phyloP scores from a whole-genome alignment of 2,888 invertebrate species.

The Monochamus alternatus region DNA sequence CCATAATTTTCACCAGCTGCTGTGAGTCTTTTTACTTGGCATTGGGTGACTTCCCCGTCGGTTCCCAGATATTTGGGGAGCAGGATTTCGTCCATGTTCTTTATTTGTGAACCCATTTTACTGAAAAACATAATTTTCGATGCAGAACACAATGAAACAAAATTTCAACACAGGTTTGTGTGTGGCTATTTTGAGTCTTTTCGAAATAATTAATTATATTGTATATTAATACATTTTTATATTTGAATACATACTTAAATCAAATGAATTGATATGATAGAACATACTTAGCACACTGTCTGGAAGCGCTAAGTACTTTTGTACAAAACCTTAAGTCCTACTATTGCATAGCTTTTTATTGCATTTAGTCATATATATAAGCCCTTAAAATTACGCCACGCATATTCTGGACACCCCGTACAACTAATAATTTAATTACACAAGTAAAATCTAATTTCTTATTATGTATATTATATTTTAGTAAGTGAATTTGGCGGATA shows the following conservation, averaged over 20 bases:
- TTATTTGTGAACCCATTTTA: constrained; percentile 15
- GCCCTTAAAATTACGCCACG: too few species aligned
- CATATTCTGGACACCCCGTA: too few species aligned
- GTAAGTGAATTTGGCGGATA: too few species aligned
- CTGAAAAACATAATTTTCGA: background rate
- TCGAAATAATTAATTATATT: background rate
- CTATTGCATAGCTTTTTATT: too few species aligned
- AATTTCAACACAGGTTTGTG: too few species aligned
- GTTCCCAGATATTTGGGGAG: constrained; percentile 15
- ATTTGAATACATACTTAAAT: background rate
- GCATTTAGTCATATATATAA: too few species aligned
- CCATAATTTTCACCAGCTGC: constrained; percentile 76
- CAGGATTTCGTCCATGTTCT: background rate
- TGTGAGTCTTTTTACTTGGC: constrained; percentile 62
- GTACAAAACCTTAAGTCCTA: too few species aligned
- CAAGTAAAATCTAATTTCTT: too few species aligned
- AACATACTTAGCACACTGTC: background rate
- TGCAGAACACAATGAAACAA: too few species aligned
- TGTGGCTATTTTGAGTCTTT: too few species aligned
- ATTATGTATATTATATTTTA: too few species aligned
- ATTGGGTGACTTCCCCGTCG: background rate
- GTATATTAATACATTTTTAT: background rate
- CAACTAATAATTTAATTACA: too few species aligned
- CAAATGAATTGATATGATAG: background rate
- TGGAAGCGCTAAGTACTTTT: background rate